A percentile compares a stretch with the other conserved stretches of the same genome.
Conservation (phyloP, 1,140 invertebrate species). For the Lanistes nyassanus region DNA sequence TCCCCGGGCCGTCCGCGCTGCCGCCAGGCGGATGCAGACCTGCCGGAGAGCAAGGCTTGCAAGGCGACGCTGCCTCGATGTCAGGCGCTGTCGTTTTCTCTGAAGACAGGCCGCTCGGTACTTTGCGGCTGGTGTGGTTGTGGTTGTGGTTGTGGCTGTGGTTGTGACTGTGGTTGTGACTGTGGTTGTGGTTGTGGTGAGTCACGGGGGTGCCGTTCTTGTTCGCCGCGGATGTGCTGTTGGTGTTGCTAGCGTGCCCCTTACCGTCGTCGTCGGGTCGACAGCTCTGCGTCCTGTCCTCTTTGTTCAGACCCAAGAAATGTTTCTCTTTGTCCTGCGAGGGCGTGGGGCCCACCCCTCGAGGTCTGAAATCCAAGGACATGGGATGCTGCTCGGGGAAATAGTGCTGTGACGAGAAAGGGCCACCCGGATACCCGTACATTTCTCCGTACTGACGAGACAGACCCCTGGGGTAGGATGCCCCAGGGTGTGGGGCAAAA, state of each 20-base stretch:
- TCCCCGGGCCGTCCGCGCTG: neutral
- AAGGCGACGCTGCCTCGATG: neutral
- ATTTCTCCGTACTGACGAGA: constrained; percentile 30
- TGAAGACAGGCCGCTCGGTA: neutral
- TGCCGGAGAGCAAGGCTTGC: constrained; percentile 9
- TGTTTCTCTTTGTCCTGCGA: constrained; percentile 18
- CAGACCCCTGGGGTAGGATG: constrained; percentile 27
- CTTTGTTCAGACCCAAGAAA: constrained; percentile 14
- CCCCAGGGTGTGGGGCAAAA: constrained; percentile 38
- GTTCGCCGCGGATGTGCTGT: neutral
- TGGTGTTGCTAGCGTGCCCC: constrained; percentile 3
- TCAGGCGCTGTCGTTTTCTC: neutral
- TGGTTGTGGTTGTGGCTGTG: neutral
- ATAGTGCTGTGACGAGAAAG: constrained; percentile 18
- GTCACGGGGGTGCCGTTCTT: neutral
- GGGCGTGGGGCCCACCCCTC: neutral
- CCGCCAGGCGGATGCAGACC: constrained; percentile 12
- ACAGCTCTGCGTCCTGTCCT: neutral
- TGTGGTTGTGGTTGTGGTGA: neutral
- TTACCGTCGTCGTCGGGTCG: constrained; percentile 2
- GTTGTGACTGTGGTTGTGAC: neutral
- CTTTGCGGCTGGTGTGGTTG: neutral
- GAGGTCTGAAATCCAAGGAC: constrained; percentile 17
- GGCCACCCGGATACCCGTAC: constrained; percentile 27
- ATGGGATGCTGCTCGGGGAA: constrained; percentile 21